Evolutionary conservation across 2,113 vertebrate species (phyloP), one percentile per base, ranked within the genome.

Genomic region (Pollachius pollachius): DNA sequence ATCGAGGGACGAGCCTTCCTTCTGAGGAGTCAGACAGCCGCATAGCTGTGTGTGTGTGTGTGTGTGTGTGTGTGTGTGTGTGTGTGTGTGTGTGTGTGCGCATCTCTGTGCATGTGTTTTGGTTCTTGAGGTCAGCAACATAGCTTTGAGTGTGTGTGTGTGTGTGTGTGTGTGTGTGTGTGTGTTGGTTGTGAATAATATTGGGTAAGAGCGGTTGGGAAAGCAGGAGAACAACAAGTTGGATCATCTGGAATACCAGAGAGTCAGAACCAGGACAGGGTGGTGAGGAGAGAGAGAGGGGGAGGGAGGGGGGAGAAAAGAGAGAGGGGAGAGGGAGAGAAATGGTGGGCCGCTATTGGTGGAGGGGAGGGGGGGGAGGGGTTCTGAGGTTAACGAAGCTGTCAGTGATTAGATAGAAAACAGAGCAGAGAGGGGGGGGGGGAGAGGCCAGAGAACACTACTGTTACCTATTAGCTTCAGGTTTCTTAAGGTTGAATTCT

Each of bases 321-420:
- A 62, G 21, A 62, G 60, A 62, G 27, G 11, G n/a, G 4, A 63
- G 57, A 54, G n/a, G 19, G 64, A 62, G 41, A 25, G 52, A 58
- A 16, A 25, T 27, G 21, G 37, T 27, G 23, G 11, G 37, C 15
- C 4, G 11, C 15, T 27, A 8, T n/a, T 7, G 18, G 23, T 13
- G 5, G 64, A 52, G 41, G 19, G 37, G 17, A 19, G 17, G 48
- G 11, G 48, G 15, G 6, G 16, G 23, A 27, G 23, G 25, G 12
- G 15, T 16, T 5, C 23, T 15, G 13, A 23, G 23, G 62, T 34
- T 27, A 52, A 16, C 69, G 77, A 83, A 81, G 37, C 74, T 72
- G 86, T 88, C 86, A 80, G 9, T 18, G 65, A 80, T 76, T 80
- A 84, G 84, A 88, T 63, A 73, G 1, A 37, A 78, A 81, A 7